Conservation (phyloP, 37 sponge, comb jelly and placozoan genomes). For the Tethya wilhelma region DNA sequence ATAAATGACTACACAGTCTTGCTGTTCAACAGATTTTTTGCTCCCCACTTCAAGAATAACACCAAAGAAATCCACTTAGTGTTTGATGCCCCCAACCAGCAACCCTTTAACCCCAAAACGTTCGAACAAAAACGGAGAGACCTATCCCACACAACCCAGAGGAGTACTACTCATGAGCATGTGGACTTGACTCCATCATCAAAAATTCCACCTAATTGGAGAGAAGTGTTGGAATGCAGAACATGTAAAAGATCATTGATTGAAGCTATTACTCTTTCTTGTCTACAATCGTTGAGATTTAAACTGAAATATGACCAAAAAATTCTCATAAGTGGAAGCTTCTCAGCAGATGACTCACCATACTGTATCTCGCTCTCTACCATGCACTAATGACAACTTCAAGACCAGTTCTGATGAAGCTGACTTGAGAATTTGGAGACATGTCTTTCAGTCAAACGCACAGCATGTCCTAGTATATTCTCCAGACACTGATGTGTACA, state of each 20-base stretch:
- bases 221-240: not conserved
- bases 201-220: not conserved
- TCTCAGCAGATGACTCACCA: not conserved
- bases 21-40: not conserved
- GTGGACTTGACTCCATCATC: not conserved
- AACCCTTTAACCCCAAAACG: not conserved
- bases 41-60: not conserved
- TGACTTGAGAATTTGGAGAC: conserved; percentile 6
- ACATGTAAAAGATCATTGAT: not conserved
- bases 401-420: conserved; percentile 1
- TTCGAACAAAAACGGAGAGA: conserved; percentile 3
- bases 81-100: not conserved
- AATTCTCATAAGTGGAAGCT: not conserved
- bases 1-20: not conserved
- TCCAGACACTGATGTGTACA: conserved; percentile 4
- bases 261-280: not conserved
- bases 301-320: not conserved
- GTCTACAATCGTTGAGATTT: not conserved
- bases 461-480: not conserved
- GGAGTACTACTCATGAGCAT: not conserved
- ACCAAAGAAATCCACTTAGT: conserved; percentile 1
- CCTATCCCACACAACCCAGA: too few relatives aligned
- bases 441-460: not conserved
- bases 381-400: not conserved
- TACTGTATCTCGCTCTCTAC: not conserved